A percentile compares a stretch with the other conserved stretches of the same genome.
phyloP scores from a whole-genome alignment of 2,113 vertebrate genomes.

The Ageneiosus marmoratus region DNA sequence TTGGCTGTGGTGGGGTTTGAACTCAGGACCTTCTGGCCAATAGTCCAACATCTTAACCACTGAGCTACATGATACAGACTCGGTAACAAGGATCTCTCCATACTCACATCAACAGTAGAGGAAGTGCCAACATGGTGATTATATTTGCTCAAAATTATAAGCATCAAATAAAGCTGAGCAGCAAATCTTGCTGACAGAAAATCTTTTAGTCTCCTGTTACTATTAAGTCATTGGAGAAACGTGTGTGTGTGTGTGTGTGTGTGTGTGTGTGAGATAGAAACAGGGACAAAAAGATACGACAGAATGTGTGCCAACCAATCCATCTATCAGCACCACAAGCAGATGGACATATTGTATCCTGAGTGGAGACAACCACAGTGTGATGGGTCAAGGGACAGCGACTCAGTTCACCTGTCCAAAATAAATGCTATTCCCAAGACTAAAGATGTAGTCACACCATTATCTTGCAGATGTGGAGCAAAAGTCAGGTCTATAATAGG shows the following conservation, averaged over 20 bases:
- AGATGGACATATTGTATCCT: slow-evolving; percentile 28
- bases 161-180: background rate
- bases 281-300: background rate
- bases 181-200: background rate
- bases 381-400: background rate
- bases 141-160: slow-evolving; percentile 33
- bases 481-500: background rate
- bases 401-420: background rate
- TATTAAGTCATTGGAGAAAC: background rate
- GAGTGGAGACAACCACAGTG: slow-evolving; percentile 20
- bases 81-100: slow-evolving; percentile 22
- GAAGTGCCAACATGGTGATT: background rate
- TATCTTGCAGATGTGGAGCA: background rate
- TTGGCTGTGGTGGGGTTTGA: no score
- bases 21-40: no score
- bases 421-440: background rate
- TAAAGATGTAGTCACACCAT: background rate
- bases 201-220: background rate
- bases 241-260: background rate
- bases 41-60: no score
- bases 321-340: slow-evolving; percentile 14
- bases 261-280: background rate
- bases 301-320: slow-evolving; percentile 21
- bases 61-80: background rate
- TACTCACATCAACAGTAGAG: slow-evolving; percentile 1